Base-by-base conservation (phyloP, 2,797 vertebrate genomes). In the Ctenosaura bakeri region DNA sequence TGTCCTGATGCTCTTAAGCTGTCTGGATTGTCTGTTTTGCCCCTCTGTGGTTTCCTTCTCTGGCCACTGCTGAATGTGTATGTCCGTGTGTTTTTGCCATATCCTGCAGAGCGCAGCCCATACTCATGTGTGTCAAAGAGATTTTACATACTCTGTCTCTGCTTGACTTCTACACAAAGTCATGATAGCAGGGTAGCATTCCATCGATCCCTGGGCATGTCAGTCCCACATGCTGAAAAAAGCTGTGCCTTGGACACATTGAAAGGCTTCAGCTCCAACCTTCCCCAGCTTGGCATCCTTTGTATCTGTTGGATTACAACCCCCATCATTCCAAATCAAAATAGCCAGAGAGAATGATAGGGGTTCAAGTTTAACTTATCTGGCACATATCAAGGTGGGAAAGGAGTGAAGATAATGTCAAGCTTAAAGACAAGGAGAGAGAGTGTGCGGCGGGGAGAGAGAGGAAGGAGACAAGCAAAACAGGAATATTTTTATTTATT, bases 71-170 rank as follows among this genome's bases (percentile, higher is more conserved):
- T 69, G 12, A 54, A 46, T 20, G 24, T 50, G 26, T 69, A 64
- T 38, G 14, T 86, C 1, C 29, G 12, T 71, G 50, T n/a, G 18
- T 12, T 9, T 73, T 32, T 54, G n/a, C 32, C 42, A 62, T 74
- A 32, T 62, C 71, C 89, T 86, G 78, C 35, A 83, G 85, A 90
- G 89, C 54, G 54, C 85, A 87, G 78, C 85, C 62, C 78, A 22
- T 76, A 62, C 26, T 22, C 29, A n/a, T n/a, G 56, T 35, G 20
- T 88, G 22, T 64, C 56, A 54, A 81, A 52, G n/a, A 35, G 1
- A 8, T 26, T 24, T 38, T 14, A 7, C 2, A 29, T 22, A 87
- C 1, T 35, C 8, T 20, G 50, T 54, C 32, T 24, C 56, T 20
- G 16, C 5, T 59, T 59, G 59, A 4, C 12, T 38, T 38, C 66